phyloP scores from a whole-genome alignment of 2,888 invertebrate genomes.

The Molorchus minor region DNA sequence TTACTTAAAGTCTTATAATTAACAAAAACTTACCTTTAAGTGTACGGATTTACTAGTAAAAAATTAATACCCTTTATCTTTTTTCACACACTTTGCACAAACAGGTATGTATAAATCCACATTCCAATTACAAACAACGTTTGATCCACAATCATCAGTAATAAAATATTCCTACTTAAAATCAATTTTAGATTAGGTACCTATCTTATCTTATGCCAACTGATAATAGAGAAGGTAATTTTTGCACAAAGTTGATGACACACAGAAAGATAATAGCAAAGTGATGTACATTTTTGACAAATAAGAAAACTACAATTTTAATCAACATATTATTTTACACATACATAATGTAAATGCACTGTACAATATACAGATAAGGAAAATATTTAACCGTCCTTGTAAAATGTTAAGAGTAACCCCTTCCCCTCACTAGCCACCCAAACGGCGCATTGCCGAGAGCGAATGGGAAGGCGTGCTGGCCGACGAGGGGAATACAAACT shows the following conservation, averaged over 20 bases:
- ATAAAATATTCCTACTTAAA: conserved; percentile 18
- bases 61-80: background rate
- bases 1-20: background rate
- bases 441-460: too few species aligned
- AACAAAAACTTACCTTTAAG: too few species aligned
- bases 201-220: conserved; percentile 12
- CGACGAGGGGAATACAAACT: too few species aligned
- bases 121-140: background rate
- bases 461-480: too few species aligned
- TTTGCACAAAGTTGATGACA: background rate
- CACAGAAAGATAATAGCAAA: background rate
- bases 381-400: too few species aligned
- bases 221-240: conserved; percentile 8
- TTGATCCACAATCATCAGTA: conserved; percentile 10
- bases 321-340: too few species aligned
- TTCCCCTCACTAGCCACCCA: too few species aligned
- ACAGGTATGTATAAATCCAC: background rate
- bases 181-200: conserved; percentile 19
- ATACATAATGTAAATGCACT: too few species aligned
- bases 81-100: background rate
- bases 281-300: too few species aligned
- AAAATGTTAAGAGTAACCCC: too few species aligned
- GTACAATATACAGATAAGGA: too few species aligned
- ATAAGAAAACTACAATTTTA: too few species aligned
- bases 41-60: background rate